Conservation (phyloP, 2,797 vertebrate species). For the Rhabdomys pumilio region DNA sequence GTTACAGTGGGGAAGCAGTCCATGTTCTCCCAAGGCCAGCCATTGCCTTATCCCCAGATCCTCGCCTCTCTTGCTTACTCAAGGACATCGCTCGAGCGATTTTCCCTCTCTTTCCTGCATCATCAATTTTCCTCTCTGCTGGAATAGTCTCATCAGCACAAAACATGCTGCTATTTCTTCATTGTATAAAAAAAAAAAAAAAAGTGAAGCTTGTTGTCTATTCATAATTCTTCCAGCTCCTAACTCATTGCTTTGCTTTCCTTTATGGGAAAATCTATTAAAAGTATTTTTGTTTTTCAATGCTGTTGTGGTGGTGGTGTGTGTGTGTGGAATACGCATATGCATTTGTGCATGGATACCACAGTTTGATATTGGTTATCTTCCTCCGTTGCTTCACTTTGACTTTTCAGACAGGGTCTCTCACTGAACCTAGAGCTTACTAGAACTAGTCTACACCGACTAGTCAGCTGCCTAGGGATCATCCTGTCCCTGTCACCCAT, state of each 20-base stretch:
- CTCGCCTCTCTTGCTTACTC: conserved; percentile 72
- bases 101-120: conserved; percentile 63
- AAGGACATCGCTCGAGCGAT: conserved; percentile 56
- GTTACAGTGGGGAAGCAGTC: not conserved
- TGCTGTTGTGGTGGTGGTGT: not conserved
- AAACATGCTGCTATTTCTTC: conserved; percentile 72
- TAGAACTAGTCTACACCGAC: not conserved
- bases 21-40: conserved; percentile 34
- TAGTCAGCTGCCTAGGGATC: not conserved
- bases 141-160: conserved; percentile 77
- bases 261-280: conserved; percentile 43
- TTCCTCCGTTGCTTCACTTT: not conserved
- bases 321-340: not conserved
- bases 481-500: not conserved
- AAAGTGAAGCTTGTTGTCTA: conserved; percentile 52
- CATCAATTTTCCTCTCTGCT: conserved; percentile 72
- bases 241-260: conserved; percentile 63
- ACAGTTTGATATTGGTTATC: not conserved
- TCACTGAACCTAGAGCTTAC: not conserved
- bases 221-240: conserved; percentile 18
- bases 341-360: not conserved
- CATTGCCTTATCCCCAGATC: conserved; percentile 7
- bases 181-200: conserved; percentile 49
- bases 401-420: not conserved
- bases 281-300: conserved; percentile 33